A percentile compares a stretch with the other conserved stretches of the same genome.
phyloP scores from a whole-genome alignment of 2,888 invertebrate species.

The Autographa pulchrina region DNA sequence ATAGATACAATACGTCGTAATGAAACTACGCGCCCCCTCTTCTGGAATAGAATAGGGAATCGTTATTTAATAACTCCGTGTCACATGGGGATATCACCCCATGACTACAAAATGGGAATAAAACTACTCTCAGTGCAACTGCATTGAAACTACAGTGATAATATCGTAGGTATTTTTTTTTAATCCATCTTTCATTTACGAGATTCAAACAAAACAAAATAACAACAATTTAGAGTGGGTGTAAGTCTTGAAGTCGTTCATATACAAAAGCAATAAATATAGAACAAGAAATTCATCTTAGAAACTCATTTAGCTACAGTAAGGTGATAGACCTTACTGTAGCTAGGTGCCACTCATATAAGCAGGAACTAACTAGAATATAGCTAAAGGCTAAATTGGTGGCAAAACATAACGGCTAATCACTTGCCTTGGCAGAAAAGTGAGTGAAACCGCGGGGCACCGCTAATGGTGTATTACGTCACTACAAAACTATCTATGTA shows the following conservation, averaged over 20 bases:
- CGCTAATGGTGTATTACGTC: too few species aligned
- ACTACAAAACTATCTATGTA: too few species aligned
- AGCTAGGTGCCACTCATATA: conserved; percentile 15
- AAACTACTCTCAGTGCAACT: background rate
- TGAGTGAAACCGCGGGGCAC: too few species aligned
- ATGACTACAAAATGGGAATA: background rate
- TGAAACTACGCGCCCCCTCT: background rate
- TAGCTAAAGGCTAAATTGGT: conserved; percentile 42
- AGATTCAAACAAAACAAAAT: too few species aligned
- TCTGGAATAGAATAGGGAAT: background rate
- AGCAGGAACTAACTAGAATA: conserved; percentile 41
- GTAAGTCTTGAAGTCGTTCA: background rate
- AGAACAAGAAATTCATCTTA: background rate
- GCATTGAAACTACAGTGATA: background rate
- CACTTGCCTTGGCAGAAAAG: too few species aligned
- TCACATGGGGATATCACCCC: conserved; percentile 4
- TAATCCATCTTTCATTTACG: too few species aligned
- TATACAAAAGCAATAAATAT: background rate
- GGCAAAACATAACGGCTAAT: conserved; percentile 45
- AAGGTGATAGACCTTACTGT: too few species aligned
- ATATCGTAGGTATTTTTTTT: background rate
- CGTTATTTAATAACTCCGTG: conserved; percentile 4
- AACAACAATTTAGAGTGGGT: background rate
- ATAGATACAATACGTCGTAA: conserved; percentile 1
- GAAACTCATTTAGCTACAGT: background rate